Evolutionary conservation across 2,113 vertebrate genomes (phyloP).

Genomic region (Penelope pileata): DNA sequence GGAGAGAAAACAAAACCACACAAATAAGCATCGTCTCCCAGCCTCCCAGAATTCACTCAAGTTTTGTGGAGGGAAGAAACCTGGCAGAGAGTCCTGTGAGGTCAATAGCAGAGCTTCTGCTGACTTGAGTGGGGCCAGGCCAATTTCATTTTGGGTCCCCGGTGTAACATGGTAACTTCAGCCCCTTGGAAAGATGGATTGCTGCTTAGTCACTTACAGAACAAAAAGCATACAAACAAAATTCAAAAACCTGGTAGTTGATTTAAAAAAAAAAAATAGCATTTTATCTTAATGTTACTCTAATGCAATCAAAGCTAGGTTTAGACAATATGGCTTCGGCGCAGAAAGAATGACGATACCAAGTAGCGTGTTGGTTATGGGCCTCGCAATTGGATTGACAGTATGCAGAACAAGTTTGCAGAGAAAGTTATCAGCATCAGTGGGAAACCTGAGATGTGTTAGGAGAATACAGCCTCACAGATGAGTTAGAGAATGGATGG

Average conservation of each 20-base stretch:
- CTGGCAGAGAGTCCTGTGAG: not conserved
- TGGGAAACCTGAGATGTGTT: rapidly evolving
- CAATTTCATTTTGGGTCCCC: not conserved
- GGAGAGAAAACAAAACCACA: not conserved
- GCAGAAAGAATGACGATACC: not conserved
- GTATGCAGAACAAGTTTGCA: not conserved
- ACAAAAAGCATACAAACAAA: not conserved
- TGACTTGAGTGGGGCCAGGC: not conserved
- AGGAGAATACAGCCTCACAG: not conserved
- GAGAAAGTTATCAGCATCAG: not conserved
- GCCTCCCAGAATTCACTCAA: not conserved
- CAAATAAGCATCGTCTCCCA: not conserved
- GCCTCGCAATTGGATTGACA: not conserved
- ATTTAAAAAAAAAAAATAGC: not conserved
- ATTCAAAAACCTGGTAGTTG: not conserved
- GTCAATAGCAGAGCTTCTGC: not conserved
- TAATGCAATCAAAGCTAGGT: not conserved
- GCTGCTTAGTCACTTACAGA: not conserved
- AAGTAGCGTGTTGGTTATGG: not conserved
- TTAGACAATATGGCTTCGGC: not conserved
- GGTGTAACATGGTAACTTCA: not conserved
- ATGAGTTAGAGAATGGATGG: not conserved
- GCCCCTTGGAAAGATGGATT: not conserved
- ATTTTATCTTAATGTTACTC: not conserved
- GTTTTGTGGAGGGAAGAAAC: constrained; percentile 1